Percentiles rank a stretch among this genome's conserved stretches.
These are phyloP conservation scores for Ochropleura leucogaster DNA, from an alignment of 2,888 invertebrate species.

Conservation along the genomic window DNA sequence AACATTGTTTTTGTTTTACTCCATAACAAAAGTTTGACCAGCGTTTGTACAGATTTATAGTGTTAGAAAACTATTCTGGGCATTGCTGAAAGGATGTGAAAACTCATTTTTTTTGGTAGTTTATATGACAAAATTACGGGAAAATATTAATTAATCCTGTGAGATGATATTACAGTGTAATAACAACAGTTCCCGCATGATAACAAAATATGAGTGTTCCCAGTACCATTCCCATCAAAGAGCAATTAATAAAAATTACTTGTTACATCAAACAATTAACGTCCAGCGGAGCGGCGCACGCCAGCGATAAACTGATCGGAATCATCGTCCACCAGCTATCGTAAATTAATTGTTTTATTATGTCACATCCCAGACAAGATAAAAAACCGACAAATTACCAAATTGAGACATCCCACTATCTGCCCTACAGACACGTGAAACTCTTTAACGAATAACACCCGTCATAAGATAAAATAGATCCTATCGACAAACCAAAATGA, in stretches of 20 bases:
- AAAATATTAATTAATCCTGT: background rate
- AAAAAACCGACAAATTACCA: conserved; percentile 87
- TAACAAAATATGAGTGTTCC: conserved; percentile 72
- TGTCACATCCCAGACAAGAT: conserved; percentile 85
- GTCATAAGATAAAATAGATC: conserved; percentile 82
- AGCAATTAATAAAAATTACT: conserved; percentile 89
- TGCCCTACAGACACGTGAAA: conserved; percentile 84
- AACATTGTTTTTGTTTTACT: conserved; percentile 57
- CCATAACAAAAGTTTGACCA: conserved; percentile 44
- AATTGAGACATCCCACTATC: conserved; percentile 90
- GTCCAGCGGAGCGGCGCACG: conserved; percentile 84
- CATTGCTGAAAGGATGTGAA: background rate
- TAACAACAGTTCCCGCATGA: conserved; percentile 81
- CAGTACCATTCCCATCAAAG: conserved; percentile 81
- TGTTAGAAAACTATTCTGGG: background rate
- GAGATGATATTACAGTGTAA: conserved; percentile 7
- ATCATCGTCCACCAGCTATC: conserved; percentile 82
- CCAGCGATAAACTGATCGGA: conserved; percentile 86
- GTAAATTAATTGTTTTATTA: conserved; percentile 90
- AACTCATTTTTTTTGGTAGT: background rate
- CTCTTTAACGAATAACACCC: conserved; percentile 80
- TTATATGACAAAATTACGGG: background rate
- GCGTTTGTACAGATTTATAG: conserved; percentile 27
- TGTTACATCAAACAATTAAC: conserved; percentile 88
- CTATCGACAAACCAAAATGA: conserved; percentile 85